A percentile compares a stretch with the other conserved stretches of the same genome.
phyloP scores from a whole-genome alignment of 2,797 vertebrate genomes.

The Hippoglossus hippoglossus region DNA sequence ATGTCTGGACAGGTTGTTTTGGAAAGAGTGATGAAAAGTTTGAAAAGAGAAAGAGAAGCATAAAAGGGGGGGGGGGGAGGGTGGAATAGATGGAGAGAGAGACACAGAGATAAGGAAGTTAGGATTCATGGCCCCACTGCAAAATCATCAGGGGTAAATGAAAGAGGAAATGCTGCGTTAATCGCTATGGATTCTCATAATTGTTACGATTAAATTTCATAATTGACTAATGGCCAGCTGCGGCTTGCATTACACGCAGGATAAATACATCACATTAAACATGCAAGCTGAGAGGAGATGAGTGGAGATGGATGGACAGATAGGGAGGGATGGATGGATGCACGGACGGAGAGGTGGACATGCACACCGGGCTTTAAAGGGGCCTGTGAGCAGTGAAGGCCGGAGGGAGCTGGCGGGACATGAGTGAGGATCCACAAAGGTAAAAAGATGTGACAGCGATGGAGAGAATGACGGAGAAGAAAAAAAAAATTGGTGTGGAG shows the following conservation, averaged over 20 bases:
- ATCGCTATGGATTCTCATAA: slow-evolving; percentile 84
- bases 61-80: not conserved
- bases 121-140: slow-evolving; percentile 73
- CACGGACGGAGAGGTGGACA: not conserved
- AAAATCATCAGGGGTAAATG: slow-evolving; percentile 82
- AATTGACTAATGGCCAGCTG: slow-evolving; percentile 85
- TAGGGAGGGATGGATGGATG: slow-evolving; percentile 37
- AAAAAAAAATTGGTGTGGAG: slow-evolving; percentile 30
- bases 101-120: slow-evolving; percentile 78
- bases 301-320: slow-evolving; percentile 75
- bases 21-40: slow-evolving; percentile 58
- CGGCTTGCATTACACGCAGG: slow-evolving; percentile 80
- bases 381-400: slow-evolving; percentile 10
- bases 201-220: slow-evolving; percentile 86
- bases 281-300: slow-evolving; percentile 80
- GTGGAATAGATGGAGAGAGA: not conserved
- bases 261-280: slow-evolving; percentile 80
- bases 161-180: slow-evolving; percentile 85
- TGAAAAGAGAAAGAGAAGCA: slow-evolving; percentile 23
- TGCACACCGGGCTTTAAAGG: not conserved
- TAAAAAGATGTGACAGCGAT: slow-evolving; percentile 25
- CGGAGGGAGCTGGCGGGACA: slow-evolving; percentile 40
- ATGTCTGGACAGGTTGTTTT: slow-evolving; percentile 44
- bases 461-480: slow-evolving; percentile 15
- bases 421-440: slow-evolving; percentile 43